phyloP scores from a whole-genome alignment of 2,113 vertebrate genomes.

The Anhinga anhinga region DNA sequence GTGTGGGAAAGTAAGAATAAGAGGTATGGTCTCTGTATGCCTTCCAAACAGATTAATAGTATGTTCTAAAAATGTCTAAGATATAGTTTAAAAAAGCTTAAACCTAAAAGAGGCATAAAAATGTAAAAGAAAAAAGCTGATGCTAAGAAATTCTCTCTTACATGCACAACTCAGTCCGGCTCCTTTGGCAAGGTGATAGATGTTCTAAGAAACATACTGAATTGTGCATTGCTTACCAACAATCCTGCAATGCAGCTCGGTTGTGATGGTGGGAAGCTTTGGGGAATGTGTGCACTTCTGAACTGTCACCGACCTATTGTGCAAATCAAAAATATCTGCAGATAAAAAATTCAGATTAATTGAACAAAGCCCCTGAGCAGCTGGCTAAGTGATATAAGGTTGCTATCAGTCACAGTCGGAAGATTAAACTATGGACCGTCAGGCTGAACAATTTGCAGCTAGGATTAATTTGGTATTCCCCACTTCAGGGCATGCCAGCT shows the following conservation, averaged over 20 bases:
- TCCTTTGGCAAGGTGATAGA: background rate
- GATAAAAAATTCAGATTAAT: slow-evolving; percentile 17
- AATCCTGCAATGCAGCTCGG: background rate
- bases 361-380: background rate
- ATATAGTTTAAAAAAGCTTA: background rate
- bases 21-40: slow-evolving; percentile 27
- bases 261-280: background rate
- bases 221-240: background rate
- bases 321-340: slow-evolving; percentile 4
- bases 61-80: slow-evolving; percentile 1
- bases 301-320: background rate
- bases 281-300: background rate
- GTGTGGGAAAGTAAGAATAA: slow-evolving; percentile 44
- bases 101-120: background rate
- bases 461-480: background rate
- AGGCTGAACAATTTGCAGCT: background rate
- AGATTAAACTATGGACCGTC: background rate
- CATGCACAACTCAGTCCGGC: rapidly evolving
- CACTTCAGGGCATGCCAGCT: background rate
- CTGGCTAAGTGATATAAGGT: background rate
- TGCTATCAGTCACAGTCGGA: background rate
- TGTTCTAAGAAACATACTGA: background rate
- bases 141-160: background rate
- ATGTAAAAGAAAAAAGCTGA: background rate
- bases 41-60: slow-evolving; percentile 4